These are phyloP conservation scores for Cartodere bifasciata DNA, from an alignment of 2,888 invertebrate species.

Conservation along the genomic window DNA sequence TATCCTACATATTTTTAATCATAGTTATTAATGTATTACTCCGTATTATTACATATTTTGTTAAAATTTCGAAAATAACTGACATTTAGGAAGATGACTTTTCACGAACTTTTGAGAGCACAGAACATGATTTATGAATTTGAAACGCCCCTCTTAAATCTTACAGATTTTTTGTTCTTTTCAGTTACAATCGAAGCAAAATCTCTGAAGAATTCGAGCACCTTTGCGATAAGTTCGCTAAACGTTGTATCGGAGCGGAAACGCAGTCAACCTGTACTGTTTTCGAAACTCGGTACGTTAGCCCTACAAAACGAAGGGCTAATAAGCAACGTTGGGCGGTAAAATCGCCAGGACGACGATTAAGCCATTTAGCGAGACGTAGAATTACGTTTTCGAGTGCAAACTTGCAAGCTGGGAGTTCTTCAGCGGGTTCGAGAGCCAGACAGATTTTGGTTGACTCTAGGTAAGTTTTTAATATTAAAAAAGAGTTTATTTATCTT, in stretches of 20 bases:
- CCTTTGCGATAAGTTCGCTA: conserved; percentile 50
- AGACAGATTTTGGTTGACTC: conserved; percentile 52
- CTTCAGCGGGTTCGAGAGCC: conserved; percentile 33
- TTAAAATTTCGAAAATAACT: no score
- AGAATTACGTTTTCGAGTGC: conserved; percentile 66
- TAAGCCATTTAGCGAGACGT: conserved; percentile 65
- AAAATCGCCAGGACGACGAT: conserved; percentile 60
- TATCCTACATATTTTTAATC: no score
- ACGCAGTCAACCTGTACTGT: conserved; percentile 55
- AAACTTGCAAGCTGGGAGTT: conserved; percentile 38
- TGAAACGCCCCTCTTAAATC: no score
- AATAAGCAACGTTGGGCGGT: conserved; percentile 33
- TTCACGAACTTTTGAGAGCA: no score
- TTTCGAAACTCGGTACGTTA: conserved; percentile 47
- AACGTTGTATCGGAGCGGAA: conserved; percentile 62
- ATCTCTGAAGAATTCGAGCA: conserved; percentile 58
- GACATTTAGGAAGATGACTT: no score
- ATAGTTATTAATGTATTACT: no score
- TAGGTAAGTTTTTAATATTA: conserved; percentile 36
- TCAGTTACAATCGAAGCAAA: conserved; percentile 57
- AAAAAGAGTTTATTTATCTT: no score
- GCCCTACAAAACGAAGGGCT: conserved; percentile 47
- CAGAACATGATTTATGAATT: no score
- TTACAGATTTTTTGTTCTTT: no score
- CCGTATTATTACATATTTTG: no score